Evolutionary conservation across 2,113 vertebrate genomes (phyloP).

Genomic region (Scopus umbretta): DNA sequence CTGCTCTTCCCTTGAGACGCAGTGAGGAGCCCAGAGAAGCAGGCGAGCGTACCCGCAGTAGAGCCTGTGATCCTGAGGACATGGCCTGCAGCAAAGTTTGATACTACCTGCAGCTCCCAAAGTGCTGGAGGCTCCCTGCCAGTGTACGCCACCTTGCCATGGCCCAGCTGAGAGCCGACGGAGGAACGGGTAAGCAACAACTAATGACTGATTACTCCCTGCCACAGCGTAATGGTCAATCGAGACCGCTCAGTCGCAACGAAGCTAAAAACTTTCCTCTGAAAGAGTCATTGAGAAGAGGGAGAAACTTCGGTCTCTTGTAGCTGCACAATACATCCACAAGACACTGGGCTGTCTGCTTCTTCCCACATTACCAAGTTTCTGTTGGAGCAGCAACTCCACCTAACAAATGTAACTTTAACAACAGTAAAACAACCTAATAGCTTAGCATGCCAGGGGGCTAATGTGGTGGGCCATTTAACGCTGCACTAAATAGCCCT

Average conservation of each 20-base stretch:
- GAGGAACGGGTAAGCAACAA: not conserved
- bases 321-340: not conserved
- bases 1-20: not conserved
- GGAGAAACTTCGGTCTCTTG: not conserved
- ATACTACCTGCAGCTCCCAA: not conserved
- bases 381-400: constrained; percentile 70
- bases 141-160: rapidly evolving
- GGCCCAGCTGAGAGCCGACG: not conserved
- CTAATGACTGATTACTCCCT: not conserved
- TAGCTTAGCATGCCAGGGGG: constrained; percentile 79
- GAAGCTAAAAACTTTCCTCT: not conserved
- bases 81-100: rapidly evolving
- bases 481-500: constrained; percentile 77
- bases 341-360: not conserved
- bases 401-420: constrained; percentile 80
- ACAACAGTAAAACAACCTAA: constrained; percentile 81
- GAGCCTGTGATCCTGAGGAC: rapidly evolving
- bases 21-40: rapidly evolving
- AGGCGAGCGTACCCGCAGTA: not conserved
- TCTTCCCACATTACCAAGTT: constrained; percentile 45
- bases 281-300: not conserved
- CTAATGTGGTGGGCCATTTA: constrained; percentile 81
- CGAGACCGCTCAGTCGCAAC: not conserved
- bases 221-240: not conserved
- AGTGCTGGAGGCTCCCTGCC: not conserved